Conservation (phyloP, 2,797 vertebrate genomes). For the Danio albolineatus region DNA sequence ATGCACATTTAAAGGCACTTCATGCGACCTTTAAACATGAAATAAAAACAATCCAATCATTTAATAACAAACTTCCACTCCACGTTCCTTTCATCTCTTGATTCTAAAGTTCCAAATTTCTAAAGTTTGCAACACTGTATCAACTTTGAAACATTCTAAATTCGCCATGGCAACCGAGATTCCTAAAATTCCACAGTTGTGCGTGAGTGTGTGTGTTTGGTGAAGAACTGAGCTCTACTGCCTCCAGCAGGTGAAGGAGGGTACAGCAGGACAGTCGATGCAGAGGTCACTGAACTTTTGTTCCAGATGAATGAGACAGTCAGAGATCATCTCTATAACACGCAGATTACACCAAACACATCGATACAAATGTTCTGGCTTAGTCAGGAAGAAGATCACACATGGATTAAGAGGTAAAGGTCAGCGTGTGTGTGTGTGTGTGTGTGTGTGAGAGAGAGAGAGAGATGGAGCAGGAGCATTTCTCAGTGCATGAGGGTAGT, state of each 20-base stretch:
- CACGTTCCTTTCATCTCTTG: not conserved
- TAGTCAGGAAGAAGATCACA: slow-evolving; percentile 1
- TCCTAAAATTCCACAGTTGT: not conserved
- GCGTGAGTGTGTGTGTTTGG: not conserved
- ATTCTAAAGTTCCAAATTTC: not conserved
- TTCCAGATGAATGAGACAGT: not conserved
- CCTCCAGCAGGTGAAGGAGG: slow-evolving; percentile 58
- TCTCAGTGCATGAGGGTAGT: not conserved
- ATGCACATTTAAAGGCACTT: too few relatives aligned
- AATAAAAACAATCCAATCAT: too few relatives aligned
- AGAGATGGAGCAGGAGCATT: not conserved
- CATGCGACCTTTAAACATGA: too few relatives aligned
- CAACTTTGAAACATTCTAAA: not conserved
- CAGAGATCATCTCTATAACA: not conserved
- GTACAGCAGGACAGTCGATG: slow-evolving; percentile 32
- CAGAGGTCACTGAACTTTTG: not conserved
- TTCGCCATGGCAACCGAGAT: not conserved
- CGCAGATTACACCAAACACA: slow-evolving; percentile 12
- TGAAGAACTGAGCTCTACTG: slow-evolving; percentile 41
- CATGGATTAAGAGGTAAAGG: not conserved
- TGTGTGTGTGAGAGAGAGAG: not conserved
- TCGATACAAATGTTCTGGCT: not conserved
- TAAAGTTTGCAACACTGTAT: not conserved
- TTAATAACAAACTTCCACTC: too few relatives aligned
- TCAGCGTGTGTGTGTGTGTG: not conserved